A percentile compares a stretch with the other conserved stretches of the same genome.
Evolutionary conservation across 2,888 invertebrate species (phyloP).

Genomic region (Spilosoma lubricipeda): DNA sequence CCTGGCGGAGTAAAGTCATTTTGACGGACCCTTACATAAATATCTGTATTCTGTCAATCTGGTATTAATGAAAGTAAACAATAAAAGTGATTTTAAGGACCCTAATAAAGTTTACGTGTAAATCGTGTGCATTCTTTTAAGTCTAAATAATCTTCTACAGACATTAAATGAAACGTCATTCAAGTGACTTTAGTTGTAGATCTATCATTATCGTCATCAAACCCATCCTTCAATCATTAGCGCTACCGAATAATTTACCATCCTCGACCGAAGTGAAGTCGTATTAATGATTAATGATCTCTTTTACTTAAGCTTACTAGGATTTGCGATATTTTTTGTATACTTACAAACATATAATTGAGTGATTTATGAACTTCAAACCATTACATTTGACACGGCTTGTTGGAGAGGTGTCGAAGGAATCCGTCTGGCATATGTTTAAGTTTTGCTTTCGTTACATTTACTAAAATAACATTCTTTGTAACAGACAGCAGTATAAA

Average conservation of each 20-base stretch:
- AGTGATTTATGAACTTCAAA: constrained; percentile 80
- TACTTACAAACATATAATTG: constrained; percentile 69
- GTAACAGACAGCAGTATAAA: neutral
- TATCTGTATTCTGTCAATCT: too few species aligned
- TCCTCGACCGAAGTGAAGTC: constrained; percentile 47
- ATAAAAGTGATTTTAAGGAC: too few species aligned
- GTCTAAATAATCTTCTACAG: neutral
- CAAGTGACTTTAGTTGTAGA: neutral
- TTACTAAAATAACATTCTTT: constrained; percentile 54
- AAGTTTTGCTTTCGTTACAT: constrained; percentile 48
- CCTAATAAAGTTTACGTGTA: too few species aligned
- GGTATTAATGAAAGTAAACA: too few species aligned
- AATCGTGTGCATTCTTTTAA: neutral
- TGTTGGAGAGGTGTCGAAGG: constrained; percentile 76
- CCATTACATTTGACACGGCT: constrained; percentile 79
- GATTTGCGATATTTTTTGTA: constrained; percentile 72
- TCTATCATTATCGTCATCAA: constrained; percentile 12
- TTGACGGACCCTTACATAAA: too few species aligned
- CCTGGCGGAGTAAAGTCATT: too few species aligned
- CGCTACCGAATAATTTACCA: constrained; percentile 49
- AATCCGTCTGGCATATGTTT: constrained; percentile 68
- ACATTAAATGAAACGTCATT: neutral
- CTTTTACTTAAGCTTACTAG: constrained; percentile 51
- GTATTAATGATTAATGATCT: constrained; percentile 71
- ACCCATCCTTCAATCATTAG: constrained; percentile 44